Conservation (phyloP, 2,797 vertebrate species). For the Paramormyrops hopkinsi region DNA sequence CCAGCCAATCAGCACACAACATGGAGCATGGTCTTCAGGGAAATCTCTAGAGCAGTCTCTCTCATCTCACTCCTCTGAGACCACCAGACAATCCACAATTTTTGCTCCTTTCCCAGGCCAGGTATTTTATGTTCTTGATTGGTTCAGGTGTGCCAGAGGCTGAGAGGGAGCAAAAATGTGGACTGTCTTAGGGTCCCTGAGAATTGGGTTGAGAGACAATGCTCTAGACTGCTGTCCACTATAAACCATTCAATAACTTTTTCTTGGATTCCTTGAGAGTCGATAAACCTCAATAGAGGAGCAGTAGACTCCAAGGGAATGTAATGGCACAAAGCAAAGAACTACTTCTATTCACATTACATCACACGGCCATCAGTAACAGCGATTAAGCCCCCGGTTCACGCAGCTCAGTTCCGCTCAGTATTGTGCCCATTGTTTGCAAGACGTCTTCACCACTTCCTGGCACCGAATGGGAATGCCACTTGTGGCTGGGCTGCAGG, state of each 20-base stretch:
- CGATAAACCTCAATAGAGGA: constrained; percentile 37
- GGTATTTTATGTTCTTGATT: background rate
- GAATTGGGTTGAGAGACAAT: background rate
- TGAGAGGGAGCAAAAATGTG: background rate
- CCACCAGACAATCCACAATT: background rate
- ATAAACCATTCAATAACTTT: constrained; percentile 41
- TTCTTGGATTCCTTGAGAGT: constrained; percentile 42
- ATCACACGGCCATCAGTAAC: background rate
- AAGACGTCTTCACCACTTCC: background rate
- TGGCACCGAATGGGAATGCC: background rate
- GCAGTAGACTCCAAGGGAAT: background rate
- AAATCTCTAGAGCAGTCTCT: background rate
- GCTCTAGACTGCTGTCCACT: constrained; percentile 33
- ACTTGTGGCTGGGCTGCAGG: background rate
- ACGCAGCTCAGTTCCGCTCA: background rate
- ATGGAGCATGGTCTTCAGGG: background rate
- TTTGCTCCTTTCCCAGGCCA: background rate
- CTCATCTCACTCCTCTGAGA: background rate
- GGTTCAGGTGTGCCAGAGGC: background rate
- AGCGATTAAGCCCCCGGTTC: background rate
- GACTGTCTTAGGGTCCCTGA: background rate
- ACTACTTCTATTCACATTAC: background rate
- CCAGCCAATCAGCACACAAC: background rate
- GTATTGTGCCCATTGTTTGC: background rate
- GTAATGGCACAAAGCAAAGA: background rate